Evolutionary conservation across 1,140 invertebrate genomes (phyloP).

Genomic region (Drosophila nigromelanica): DNA sequence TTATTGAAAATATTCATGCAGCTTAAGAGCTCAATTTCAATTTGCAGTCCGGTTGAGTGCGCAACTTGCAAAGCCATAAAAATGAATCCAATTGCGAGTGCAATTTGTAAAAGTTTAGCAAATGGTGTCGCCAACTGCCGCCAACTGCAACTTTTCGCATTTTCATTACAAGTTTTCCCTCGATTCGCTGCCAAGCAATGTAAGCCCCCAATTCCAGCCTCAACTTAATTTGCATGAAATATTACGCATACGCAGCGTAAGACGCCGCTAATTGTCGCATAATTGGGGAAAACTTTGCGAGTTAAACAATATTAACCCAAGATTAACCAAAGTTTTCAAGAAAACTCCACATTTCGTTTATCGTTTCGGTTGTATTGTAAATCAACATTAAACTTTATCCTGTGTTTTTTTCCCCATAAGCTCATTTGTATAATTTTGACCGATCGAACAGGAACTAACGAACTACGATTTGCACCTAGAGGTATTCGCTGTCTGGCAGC

Average conservation of each 20-base stretch:
- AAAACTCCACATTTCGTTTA: too few relatives aligned
- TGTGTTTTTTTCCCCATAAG: too few relatives aligned
- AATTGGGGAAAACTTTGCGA: neutral
- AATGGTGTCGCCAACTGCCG: conserved; percentile 72
- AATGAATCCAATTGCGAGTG: conserved; percentile 60
- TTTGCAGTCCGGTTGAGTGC: conserved; percentile 30
- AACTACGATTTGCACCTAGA: conserved; percentile 5
- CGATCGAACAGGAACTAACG: neutral
- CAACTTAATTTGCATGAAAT: conserved; percentile 18
- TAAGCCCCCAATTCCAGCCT: neutral
- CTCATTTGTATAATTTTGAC: conserved; percentile 1
- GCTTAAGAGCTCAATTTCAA: conserved; percentile 43
- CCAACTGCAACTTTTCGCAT: conserved; percentile 66
- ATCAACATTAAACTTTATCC: too few relatives aligned
- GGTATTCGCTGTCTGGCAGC: conserved; percentile 14
- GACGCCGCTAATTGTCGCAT: conserved; percentile 13
- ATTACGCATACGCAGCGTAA: conserved; percentile 20
- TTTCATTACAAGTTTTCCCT: conserved; percentile 70
- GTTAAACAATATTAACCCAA: too few relatives aligned
- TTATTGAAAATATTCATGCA: conserved; percentile 44
- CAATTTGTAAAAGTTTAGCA: conserved; percentile 68
- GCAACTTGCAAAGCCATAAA: conserved; percentile 43
- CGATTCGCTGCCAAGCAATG: too few relatives aligned
- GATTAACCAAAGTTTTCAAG: too few relatives aligned
- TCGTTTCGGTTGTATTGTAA: too few relatives aligned